phyloP scores from a whole-genome alignment of 2,888 invertebrate species.

The Lithophane socia region DNA sequence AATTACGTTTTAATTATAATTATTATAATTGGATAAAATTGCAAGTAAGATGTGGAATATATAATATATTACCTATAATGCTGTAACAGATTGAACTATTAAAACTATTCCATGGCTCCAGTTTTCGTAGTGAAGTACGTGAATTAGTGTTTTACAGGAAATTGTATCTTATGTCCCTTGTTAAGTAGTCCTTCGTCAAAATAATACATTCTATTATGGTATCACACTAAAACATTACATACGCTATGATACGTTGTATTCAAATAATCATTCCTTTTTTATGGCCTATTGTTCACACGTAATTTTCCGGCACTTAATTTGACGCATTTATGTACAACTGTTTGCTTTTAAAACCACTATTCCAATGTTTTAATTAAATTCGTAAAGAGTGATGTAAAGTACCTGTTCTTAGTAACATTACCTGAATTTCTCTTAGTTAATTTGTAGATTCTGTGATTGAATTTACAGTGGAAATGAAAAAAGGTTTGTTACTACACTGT shows the following conservation, averaged over 20 bases:
- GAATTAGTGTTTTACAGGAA: not conserved
- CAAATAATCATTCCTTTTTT: constrained; percentile 56
- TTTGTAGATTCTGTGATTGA: constrained; percentile 5
- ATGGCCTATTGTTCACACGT: constrained; percentile 24
- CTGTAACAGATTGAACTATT: not conserved
- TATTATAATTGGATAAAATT: constrained; percentile 25
- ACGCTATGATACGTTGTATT: constrained; percentile 25
- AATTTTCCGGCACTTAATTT: constrained; percentile 26
- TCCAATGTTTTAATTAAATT: constrained; percentile 32
- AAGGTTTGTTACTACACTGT: constrained; percentile 28
- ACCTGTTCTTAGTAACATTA: constrained; percentile 36
- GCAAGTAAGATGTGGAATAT: constrained; percentile 10
- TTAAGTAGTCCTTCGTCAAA: constrained; percentile 13
- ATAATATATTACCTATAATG: no score
- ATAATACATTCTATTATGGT: constrained; percentile 28
- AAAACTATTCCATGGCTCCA: not conserved
- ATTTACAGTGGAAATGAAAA: constrained; percentile 18
- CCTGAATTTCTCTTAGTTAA: constrained; percentile 18
- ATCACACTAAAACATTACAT: not conserved
- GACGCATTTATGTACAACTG: constrained; percentile 37
- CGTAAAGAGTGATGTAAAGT: constrained; percentile 33
- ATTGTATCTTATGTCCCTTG: not conserved
- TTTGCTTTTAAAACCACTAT: constrained; percentile 34
- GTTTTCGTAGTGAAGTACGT: not conserved
- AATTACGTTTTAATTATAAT: constrained; percentile 29